phyloP scores from a whole-genome alignment of 2,797 vertebrate genomes.

The Lutjanus argentimaculatus region DNA sequence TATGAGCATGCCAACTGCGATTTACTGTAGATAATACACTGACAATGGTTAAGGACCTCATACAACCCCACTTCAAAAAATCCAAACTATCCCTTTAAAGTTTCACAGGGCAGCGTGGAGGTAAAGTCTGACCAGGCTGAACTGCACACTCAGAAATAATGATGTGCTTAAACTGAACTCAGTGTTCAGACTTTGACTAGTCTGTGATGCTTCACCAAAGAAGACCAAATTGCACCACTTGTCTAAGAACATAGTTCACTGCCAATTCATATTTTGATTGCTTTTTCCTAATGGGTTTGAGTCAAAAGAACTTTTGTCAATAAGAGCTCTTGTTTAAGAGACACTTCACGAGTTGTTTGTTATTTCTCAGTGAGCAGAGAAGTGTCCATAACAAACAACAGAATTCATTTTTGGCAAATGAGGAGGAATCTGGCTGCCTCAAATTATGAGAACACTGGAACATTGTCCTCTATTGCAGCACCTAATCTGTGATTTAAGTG shows the following conservation, averaged over 20 bases:
- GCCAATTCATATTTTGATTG: not conserved
- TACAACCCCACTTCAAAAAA: no score
- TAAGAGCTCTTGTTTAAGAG: constrained; percentile 9
- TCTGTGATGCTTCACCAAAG: constrained; percentile 4
- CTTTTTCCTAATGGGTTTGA: constrained; percentile 11
- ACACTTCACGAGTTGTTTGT: not conserved
- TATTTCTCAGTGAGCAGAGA: constrained; percentile 8
- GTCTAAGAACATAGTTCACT: constrained; percentile 6
- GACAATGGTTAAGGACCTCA: no score
- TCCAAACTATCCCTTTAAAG: constrained; percentile 20
- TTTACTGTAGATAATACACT: no score
- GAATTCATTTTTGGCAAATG: constrained; percentile 1
- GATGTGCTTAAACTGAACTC: not conserved
- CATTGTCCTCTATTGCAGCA: constrained; percentile 4
- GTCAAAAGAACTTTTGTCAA: not conserved
- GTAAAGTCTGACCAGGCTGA: not conserved
- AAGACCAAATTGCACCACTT: not conserved
- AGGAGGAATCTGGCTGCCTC: not conserved
- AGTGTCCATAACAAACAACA: not conserved
- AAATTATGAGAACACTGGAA: not conserved
- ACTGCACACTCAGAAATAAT: not conserved
- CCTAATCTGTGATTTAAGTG: constrained; percentile 25
- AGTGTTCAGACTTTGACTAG: not conserved
- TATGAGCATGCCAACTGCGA: no score
- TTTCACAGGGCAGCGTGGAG: constrained; percentile 31